Base-by-base conservation (phyloP, 2,797 vertebrate genomes). In the Psittacula echo region DNA sequence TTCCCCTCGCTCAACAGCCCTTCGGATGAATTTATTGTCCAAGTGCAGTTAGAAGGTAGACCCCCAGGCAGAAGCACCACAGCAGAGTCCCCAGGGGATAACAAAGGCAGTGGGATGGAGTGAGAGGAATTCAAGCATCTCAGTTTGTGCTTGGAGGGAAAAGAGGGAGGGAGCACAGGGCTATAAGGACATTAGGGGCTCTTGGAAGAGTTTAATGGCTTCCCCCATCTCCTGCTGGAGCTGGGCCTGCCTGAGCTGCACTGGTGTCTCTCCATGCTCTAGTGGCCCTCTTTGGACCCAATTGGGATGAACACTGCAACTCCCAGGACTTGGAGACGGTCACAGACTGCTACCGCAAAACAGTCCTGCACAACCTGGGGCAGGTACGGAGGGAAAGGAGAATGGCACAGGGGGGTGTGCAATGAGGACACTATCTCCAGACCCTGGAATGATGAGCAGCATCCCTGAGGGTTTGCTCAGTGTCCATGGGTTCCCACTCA, bases 31-130 rank as follows among this genome's bases (percentile, higher is more conserved):
- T 83, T 62, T 47, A 37, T 90, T 9, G 7, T 84, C 20, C 90
- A 92, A 79, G 73, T 79, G 5, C 37, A 87, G 15, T n/a, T 92
- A 13, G 68, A 87, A 94, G 93, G 90, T 89, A 89, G 13, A 66
- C 18, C 21, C 27, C 22, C 48, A 45, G 26, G 56, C 62, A 83
- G 29, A 71, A 62, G 9, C 30, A 45, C 21, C 29, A 22, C 27
- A 37, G 72, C 32, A 64, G 34, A 54, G 71, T 30, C 44, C 58
- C 48, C 34, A 50, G 23, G 42, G 50, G 41, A 42, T 27, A 32
- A 16, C 0, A 0, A 44, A 37, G 56, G 30, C 6, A 3, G 24
- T 58, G 50, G 39, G 34, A 23, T 47, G 12, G 26, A n/a, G 34
- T 4, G 50, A 60, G 81, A 68, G 24, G 39, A 26, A 11, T 4